These are phyloP conservation scores for Cyprinodon diabolis DNA, from an alignment of 2,797 vertebrate genomes.

Conservation along the genomic window DNA sequence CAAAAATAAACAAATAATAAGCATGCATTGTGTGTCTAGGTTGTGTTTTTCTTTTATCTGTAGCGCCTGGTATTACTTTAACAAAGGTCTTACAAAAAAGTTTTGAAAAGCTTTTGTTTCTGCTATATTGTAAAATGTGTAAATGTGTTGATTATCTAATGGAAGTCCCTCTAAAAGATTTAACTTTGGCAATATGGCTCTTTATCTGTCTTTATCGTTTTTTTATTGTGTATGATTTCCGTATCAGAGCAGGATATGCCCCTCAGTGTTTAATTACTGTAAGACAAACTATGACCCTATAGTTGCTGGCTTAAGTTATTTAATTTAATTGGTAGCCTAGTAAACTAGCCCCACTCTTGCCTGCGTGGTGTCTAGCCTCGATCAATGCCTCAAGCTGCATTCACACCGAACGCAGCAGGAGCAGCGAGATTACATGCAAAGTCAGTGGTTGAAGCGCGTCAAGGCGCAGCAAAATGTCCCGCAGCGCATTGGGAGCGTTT, in stretches of 20 bases:
- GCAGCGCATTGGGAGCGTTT: no score
- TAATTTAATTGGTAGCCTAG: neutral
- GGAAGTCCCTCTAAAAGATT: neutral
- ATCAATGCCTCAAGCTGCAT: no score
- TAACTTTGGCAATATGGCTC: neutral
- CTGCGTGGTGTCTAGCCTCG: no score
- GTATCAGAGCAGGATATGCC: neutral
- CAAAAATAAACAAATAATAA: neutral
- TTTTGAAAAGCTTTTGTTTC: conserved; percentile 74
- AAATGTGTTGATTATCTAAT: neutral
- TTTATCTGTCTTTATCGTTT: neutral
- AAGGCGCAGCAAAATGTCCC: no score
- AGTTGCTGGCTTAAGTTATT: neutral
- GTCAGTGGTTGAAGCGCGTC: no score
- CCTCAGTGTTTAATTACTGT: neutral
- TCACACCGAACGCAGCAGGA: no score
- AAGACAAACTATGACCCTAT: neutral
- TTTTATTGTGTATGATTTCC: neutral
- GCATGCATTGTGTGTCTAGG: neutral
- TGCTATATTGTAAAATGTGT: conserved; percentile 51
- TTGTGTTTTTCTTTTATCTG: neutral
- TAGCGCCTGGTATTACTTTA: conserved; percentile 39
- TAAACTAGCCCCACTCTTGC: no score
- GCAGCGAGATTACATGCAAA: no score
- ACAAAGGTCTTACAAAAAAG: conserved; percentile 73